Percentiles rank a stretch among this genome's conserved stretches.
Conservation (phyloP, 1,140 invertebrate species). For the Caenorhabditis briggsae region DNA sequence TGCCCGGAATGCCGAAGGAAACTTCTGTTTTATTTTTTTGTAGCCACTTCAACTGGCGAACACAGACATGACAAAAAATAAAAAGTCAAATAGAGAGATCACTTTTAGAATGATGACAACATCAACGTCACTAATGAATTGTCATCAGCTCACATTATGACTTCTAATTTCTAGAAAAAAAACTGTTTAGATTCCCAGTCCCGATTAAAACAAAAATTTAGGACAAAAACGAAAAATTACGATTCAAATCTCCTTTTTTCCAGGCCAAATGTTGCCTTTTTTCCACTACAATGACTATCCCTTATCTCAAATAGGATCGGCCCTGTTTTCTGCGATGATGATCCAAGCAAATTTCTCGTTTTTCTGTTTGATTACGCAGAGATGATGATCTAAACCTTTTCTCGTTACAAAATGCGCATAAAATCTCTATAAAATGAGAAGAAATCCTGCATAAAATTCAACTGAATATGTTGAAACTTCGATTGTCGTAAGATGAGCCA, state of each 20-base stretch:
- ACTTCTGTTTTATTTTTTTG: neutral
- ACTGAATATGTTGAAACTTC: too few relatives aligned
- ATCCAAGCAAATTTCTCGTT: too few relatives aligned
- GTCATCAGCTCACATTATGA: neutral
- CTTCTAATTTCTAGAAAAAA: neutral
- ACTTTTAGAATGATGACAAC: constrained; percentile 7
- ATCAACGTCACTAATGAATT: neutral
- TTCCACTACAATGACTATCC: neutral
- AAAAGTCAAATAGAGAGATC: neutral
- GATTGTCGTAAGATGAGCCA: neutral
- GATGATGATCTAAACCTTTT: too few relatives aligned
- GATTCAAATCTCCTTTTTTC: neutral
- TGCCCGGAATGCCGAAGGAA: too few relatives aligned
- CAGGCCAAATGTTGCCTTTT: neutral
- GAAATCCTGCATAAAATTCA: too few relatives aligned
- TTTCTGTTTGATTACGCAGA: too few relatives aligned
- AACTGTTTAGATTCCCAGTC: neutral
- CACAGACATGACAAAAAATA: neutral
- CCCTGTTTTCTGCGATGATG: neutral
- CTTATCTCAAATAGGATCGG: neutral
- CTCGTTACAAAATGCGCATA: too few relatives aligned
- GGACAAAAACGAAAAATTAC: neutral
- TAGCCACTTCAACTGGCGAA: neutral
- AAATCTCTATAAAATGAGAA: too few relatives aligned
- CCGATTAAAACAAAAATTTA: neutral